Conservation (phyloP, 92 coral and sea anemone species). For the Anthopleura xanthogrammica region DNA sequence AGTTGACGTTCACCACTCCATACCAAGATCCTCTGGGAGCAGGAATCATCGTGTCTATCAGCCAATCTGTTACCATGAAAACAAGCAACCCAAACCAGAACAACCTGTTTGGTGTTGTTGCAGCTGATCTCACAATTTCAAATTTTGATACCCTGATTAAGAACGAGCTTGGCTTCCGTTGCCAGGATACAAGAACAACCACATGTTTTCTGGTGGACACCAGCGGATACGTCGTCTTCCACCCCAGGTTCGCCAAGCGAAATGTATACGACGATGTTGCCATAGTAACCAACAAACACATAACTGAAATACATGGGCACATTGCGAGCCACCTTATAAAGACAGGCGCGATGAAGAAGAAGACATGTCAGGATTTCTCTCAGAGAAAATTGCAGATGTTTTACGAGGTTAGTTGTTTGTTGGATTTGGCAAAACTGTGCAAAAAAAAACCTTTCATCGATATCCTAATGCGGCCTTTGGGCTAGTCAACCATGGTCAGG, state of each 20-base stretch:
- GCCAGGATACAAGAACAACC: conserved; percentile 25
- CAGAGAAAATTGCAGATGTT: conserved; percentile 49
- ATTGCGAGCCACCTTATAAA: conserved; percentile 61
- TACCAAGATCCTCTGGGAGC: conserved; percentile 74
- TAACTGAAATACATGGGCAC: conserved; percentile 51
- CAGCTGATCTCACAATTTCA: conserved; percentile 56
- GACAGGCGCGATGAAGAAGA: conserved; percentile 46
- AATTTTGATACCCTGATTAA: conserved; percentile 30
- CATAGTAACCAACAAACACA: conserved; percentile 51
- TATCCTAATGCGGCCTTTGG: too few relatives aligned
- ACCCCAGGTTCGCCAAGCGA: conserved; percentile 57
- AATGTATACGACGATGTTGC: conserved; percentile 48
- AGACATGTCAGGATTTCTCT: conserved; percentile 57
- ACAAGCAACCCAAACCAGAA: conserved; percentile 14
- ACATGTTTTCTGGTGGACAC: conserved; percentile 62
- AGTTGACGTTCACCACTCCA: conserved; percentile 51
- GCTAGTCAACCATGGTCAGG: too few relatives aligned
- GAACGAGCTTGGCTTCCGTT: conserved; percentile 40
- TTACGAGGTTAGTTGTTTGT: conserved; percentile 58
- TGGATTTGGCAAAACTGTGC: too few relatives aligned
- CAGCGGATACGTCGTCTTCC: conserved; percentile 65
- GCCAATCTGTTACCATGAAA: conserved; percentile 43
- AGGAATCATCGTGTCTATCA: conserved; percentile 51
- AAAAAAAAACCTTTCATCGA: too few relatives aligned
- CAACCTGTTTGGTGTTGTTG: conserved; percentile 54